Base-by-base conservation (phyloP, 2,888 invertebrate species). In the Andrena trimmerana region DNA sequence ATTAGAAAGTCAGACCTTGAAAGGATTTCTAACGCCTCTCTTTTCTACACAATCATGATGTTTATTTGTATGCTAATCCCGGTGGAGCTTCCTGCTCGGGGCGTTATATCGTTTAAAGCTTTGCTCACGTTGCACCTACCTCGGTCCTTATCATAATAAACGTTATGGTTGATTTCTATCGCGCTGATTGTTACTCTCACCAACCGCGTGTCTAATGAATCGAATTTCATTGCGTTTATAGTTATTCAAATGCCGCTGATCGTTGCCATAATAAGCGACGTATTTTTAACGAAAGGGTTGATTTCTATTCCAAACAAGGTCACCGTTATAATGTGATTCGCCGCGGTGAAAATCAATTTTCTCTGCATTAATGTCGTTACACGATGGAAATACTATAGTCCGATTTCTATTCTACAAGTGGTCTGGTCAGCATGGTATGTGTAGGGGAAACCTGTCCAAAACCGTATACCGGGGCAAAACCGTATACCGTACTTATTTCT, bases 1-100 rank as follows among this genome's bases (percentile, higher is more conserved):
- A 71, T 76, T 89, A 86, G 88, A 89, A 90, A 90, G 90, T 82
- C 73, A 42, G 62, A 84, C 67, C 73, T 71, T 66, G 81, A 71
- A 76, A 73, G 48, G 68, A 84, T 86, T 85, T 86, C 81, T 82
- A 85, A 29, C 77, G 65, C 57, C 69, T 69, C 69, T 75, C 54
- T 66, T 74, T 73, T 79, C 33, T 13, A 27, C 57, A 57, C 69
- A 63, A 74, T 67, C 72, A 42, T 54, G 31, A 68, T 75, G 36
- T 72, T 83, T 65, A 70, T 71, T 85, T 75, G 81, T 72, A 84
- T 81, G 84, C 57, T 78, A 84, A 85, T 81, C 24, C 16, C 16
- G 24, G 1, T 2, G 57, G 52, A 7, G 62, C 60, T 78, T 71
- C 70, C 72, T 76, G 59, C 68, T 66, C 42, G 8, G 10, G 42